These are phyloP conservation scores for Tenthredo livida DNA, from an alignment of 2,888 invertebrate genomes.

Conservation along the genomic window DNA sequence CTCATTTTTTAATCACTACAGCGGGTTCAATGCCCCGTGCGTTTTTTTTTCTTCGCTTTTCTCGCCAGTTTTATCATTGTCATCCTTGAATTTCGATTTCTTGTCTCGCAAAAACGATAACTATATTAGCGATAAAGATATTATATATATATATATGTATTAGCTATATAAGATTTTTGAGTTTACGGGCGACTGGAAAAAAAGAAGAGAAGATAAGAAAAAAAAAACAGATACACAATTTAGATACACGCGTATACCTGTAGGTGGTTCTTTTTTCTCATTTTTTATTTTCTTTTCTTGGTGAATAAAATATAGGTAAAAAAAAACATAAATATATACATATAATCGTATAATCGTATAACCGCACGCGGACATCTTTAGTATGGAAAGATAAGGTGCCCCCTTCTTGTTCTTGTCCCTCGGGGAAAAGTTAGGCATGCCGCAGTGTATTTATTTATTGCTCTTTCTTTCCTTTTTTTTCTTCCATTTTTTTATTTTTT, in stretches of 20 bases:
- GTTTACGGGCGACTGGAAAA: no score
- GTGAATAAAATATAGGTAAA: neutral
- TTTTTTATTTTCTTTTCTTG: neutral
- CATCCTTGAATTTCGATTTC: no score
- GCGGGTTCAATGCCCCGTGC: no score
- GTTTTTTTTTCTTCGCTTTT: no score
- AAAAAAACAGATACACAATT: neutral
- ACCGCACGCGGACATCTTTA: slow-evolving; percentile 3
- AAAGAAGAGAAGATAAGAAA: neutral
- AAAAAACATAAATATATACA: neutral
- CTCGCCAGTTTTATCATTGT: no score
- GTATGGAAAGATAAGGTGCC: slow-evolving; percentile 3
- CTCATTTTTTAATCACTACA: no score
- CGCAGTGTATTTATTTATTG: neutral
- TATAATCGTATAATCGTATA: neutral
- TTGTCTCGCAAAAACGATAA: no score
- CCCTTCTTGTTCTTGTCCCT: neutral
- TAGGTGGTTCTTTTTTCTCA: neutral
- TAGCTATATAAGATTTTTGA: no score
- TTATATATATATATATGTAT: no score
- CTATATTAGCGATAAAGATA: no score
- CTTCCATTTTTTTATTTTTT: neutral
- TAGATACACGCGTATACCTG: neutral
- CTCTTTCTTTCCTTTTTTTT: neutral
- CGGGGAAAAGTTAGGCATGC: neutral